A percentile compares a stretch with the other conserved stretches of the same genome.
These are phyloP conservation scores for Cancer borealis DNA, from an alignment of 2,888 invertebrate genomes.

Conservation along the genomic window DNA sequence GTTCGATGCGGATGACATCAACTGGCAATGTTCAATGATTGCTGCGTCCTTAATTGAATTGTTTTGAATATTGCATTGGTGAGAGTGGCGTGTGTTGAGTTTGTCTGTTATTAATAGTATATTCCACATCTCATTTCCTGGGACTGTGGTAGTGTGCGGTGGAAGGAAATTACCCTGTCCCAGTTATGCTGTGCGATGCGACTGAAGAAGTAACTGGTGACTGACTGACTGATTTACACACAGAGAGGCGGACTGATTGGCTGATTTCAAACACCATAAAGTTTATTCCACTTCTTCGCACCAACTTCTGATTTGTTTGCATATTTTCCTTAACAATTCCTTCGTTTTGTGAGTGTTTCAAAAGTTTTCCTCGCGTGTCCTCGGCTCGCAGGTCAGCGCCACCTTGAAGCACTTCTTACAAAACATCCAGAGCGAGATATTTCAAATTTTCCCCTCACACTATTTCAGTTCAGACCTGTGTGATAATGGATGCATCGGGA, in stretches of 20 bases:
- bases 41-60: conserved; percentile 13
- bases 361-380: neutral
- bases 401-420: neutral
- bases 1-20: neutral
- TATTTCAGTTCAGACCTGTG: neutral
- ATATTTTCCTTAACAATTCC: neutral
- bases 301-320: conserved; percentile 31
- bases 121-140: neutral
- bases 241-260: conserved; percentile 29
- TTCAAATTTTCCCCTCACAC: neutral
- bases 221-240: neutral
- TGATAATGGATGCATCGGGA: neutral
- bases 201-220: neutral
- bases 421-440: neutral
- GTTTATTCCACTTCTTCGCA: neutral
- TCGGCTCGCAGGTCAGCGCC: neutral
- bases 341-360: neutral
- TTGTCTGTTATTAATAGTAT: neutral
- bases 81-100: conserved; percentile 11
- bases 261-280: neutral
- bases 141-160: neutral
- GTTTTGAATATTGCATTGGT: conserved; percentile 28
- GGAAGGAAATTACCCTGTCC: neutral
- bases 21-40: conserved; percentile 10
- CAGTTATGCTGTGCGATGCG: neutral